Evolutionary conservation across 2,113 vertebrate species (phyloP).

Genomic region (Poeciliopsis turrubarensis): DNA sequence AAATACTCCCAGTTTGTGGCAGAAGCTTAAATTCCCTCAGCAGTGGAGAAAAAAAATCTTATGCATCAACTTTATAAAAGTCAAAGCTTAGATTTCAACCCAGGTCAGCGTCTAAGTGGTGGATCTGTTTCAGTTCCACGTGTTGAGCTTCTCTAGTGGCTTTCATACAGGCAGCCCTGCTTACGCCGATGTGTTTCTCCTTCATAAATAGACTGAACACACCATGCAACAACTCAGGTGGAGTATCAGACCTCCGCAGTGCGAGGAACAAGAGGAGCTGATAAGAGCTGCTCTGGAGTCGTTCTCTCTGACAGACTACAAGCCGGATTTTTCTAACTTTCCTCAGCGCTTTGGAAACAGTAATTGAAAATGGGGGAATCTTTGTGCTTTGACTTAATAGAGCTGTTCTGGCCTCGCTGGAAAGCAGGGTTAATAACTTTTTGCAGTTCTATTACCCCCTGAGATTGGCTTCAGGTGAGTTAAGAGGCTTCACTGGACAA

Average conservation of each 20-base stretch:
- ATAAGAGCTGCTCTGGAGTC: constrained; percentile 48
- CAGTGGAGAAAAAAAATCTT: neutral
- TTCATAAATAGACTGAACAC: constrained; percentile 60
- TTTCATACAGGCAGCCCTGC: constrained; percentile 38
- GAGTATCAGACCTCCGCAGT: constrained; percentile 32
- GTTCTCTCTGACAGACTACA: constrained; percentile 42
- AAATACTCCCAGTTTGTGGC: neutral
- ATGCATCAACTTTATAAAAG: neutral
- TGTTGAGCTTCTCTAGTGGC: neutral
- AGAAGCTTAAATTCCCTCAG: neutral
- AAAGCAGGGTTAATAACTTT: constrained; percentile 83
- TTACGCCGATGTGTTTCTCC: constrained; percentile 22
- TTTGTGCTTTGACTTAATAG: constrained; percentile 78
- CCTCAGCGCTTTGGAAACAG: constrained; percentile 45
- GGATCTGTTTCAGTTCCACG: neutral
- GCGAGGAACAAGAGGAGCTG: constrained; percentile 56
- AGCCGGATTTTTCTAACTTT: constrained; percentile 51
- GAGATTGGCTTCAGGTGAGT: constrained; percentile 80
- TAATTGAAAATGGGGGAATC: constrained; percentile 80
- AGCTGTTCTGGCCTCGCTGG: constrained; percentile 72
- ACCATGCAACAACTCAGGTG: constrained; percentile 55
- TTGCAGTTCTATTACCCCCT: constrained; percentile 77
- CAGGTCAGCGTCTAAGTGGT: constrained; percentile 1
- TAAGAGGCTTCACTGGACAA: constrained; percentile 69
- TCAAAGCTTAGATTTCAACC: constrained; percentile 6